Evolutionary conservation across 2,888 invertebrate species (phyloP).

Genomic region (Ptychoptera contaminata): DNA sequence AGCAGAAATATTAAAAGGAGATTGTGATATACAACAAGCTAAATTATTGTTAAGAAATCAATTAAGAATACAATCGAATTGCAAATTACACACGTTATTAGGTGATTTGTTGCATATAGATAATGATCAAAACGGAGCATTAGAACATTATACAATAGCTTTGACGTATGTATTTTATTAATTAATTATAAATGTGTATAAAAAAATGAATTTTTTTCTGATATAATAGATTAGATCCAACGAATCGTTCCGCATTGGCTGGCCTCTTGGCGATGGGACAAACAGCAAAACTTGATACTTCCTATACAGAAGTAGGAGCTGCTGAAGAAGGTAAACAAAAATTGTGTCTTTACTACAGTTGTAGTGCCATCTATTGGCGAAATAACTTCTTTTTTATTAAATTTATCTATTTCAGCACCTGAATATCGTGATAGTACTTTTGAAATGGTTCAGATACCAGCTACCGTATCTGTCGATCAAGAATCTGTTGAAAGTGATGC

Average conservation of each 20-base stretch:
- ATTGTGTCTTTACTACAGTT: no score
- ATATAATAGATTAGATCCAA: conserved; percentile 22
- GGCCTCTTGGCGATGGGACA: conserved; percentile 24
- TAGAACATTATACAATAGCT: conserved; percentile 26
- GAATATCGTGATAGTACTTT: conserved; percentile 20
- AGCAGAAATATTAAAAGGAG: conserved; percentile 51
- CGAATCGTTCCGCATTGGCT: conserved; percentile 22
- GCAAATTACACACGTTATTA: conserved; percentile 23
- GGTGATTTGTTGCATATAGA: conserved; percentile 22
- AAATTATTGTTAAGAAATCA: conserved; percentile 51
- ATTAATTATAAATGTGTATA: not conserved
- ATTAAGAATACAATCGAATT: conserved; percentile 27
- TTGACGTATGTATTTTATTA: conserved; percentile 17
- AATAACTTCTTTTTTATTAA: no score
- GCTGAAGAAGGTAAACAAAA: conserved; percentile 16
- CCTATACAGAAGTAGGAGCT: conserved; percentile 14
- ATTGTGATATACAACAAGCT: conserved; percentile 48
- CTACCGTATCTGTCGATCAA: conserved; percentile 30
- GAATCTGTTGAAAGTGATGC: conserved; percentile 38
- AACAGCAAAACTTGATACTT: conserved; percentile 15
- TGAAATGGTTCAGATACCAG: conserved; percentile 23
- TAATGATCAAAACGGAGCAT: conserved; percentile 23
- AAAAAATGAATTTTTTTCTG: not conserved
- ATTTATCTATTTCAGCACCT: conserved; percentile 16
- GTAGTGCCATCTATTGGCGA: no score